Conservation (phyloP, 2,888 invertebrate genomes). For the Drosophila monieri region DNA sequence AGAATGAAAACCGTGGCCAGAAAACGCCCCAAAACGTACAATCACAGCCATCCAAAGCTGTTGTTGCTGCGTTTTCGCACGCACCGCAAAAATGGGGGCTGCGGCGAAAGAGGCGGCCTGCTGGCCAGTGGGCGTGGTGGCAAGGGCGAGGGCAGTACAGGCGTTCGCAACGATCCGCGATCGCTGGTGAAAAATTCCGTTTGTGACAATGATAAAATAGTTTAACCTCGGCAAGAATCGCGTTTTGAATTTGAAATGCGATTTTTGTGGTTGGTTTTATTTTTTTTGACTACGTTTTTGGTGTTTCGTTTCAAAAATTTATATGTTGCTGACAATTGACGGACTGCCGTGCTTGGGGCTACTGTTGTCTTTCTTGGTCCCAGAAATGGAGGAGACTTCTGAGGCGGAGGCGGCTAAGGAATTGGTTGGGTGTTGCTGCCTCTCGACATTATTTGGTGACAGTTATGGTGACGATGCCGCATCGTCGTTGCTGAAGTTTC, state of each 20-base stretch:
- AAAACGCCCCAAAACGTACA: slow-evolving; percentile 78
- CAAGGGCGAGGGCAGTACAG: slow-evolving; percentile 33
- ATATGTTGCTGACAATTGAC: slow-evolving; percentile 46
- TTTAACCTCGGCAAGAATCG: slow-evolving; percentile 82
- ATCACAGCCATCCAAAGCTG: slow-evolving; percentile 23
- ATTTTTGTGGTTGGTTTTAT: slow-evolving; percentile 44
- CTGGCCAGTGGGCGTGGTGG: slow-evolving; percentile 33
- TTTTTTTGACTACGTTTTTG: slow-evolving; percentile 50
- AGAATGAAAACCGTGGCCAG: slow-evolving; percentile 75
- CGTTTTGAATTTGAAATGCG: slow-evolving; percentile 82
- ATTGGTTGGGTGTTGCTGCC: slow-evolving; percentile 10
- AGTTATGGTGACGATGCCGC: slow-evolving; percentile 47
- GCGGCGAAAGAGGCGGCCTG: slow-evolving; percentile 31
- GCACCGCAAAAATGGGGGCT: slow-evolving; percentile 65
- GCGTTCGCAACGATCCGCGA: slow-evolving; percentile 63
- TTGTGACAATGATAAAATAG: slow-evolving; percentile 83
- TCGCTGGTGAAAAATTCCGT: slow-evolving; percentile 79
- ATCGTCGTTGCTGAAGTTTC: slow-evolving; percentile 27
- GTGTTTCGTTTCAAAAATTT: slow-evolving; percentile 69
- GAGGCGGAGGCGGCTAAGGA: slow-evolving; percentile 24
- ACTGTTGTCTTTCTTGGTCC: slow-evolving; percentile 51
- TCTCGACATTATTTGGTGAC: slow-evolving; percentile 64
- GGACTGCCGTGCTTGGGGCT: slow-evolving; percentile 48
- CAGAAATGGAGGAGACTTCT: slow-evolving; percentile 18
- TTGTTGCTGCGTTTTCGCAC: slow-evolving; percentile 78